These are phyloP conservation scores for Pygoscelis antarcticus DNA, from an alignment of 2,113 vertebrate species.

Conservation along the genomic window DNA sequence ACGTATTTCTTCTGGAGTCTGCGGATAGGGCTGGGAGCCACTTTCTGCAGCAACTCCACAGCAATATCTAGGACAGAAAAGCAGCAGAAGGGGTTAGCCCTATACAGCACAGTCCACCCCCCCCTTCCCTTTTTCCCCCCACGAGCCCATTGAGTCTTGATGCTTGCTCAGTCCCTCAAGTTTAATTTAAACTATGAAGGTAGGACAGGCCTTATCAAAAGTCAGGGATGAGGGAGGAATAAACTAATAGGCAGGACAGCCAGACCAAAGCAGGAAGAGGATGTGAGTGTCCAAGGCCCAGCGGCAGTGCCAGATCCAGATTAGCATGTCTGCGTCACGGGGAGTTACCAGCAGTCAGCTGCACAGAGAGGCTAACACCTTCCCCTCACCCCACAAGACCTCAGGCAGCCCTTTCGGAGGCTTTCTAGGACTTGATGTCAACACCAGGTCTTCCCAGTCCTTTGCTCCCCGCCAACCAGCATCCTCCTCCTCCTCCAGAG, in stretches of 20 bases:
- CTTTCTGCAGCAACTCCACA: constrained; percentile 95
- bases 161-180: background rate
- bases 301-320: background rate
- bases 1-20: constrained; percentile 97
- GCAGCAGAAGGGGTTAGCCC: background rate
- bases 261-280: constrained; percentile 2
- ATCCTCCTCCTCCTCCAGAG: background rate
- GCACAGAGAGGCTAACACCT: background rate
- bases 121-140: background rate
- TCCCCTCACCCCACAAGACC: background rate
- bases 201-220: background rate
- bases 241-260: background rate
- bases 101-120: background rate
- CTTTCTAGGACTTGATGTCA: background rate
- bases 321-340: background rate
- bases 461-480: background rate
- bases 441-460: background rate
- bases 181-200: background rate
- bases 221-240: background rate
- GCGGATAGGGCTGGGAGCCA: constrained; percentile 93
- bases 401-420: background rate
- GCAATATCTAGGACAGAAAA: constrained; percentile 87
- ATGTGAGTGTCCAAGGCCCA: background rate
- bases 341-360: background rate
- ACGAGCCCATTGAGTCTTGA: background rate